Percentiles rank a stretch among this genome's conserved stretches.
phyloP scores from a whole-genome alignment of 2,888 invertebrate species.

The Seira musarum region DNA sequence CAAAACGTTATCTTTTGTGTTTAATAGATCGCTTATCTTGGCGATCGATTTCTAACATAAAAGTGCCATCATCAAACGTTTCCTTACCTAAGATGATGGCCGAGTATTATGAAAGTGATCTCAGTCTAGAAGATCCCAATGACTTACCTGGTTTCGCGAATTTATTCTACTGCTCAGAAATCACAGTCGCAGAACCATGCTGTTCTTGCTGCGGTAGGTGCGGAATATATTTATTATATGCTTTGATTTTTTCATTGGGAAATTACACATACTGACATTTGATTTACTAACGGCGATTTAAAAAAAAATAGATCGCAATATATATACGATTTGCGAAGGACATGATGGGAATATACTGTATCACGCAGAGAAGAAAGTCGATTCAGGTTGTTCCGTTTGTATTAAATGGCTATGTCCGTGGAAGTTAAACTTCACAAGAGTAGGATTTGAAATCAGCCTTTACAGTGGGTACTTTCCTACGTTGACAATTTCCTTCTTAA shows the following conservation, averaged over 20 bases:
- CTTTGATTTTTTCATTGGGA: no score
- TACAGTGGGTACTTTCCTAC: neutral
- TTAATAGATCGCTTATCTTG: conserved; percentile 10
- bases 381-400: no score
- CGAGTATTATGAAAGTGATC: neutral
- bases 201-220: conserved; percentile 17
- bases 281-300: neutral
- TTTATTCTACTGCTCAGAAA: conserved; percentile 20
- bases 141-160: conserved; percentile 41
- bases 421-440: conserved; percentile 10
- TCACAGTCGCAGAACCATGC: conserved; percentile 16
- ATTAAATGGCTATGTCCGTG: conserved; percentile 6
- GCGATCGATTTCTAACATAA: conserved; percentile 8
- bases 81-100: neutral
- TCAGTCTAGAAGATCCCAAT: conserved; percentile 33
- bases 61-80: neutral
- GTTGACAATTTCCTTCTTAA: no score
- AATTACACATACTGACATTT: no score
- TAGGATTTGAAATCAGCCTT: conserved; percentile 12
- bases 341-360: conserved; percentile 6
- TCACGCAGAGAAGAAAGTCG: conserved; percentile 6
- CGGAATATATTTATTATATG: no score
- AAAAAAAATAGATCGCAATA: neutral
- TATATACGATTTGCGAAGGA: neutral
- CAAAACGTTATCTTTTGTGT: neutral